Base-by-base conservation (phyloP, 2,797 vertebrate species). In the Platyrinchus mystaceus region DNA sequence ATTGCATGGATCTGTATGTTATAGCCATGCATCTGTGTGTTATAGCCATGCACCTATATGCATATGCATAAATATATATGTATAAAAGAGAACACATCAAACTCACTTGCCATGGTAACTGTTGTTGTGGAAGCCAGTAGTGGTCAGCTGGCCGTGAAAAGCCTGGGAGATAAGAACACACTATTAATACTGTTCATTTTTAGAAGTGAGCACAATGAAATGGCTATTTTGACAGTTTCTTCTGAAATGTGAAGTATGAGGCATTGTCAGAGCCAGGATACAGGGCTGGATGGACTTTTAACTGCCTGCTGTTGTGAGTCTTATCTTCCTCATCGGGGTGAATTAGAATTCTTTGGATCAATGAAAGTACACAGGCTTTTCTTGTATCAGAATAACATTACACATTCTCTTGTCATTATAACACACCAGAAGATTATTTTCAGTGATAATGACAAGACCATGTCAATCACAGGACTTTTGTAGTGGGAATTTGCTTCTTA, bases 321-420 rank as follows among this genome's bases (percentile, higher is more conserved):
- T 92, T 96, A 94, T 95, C 94, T 94, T 89, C 66, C 73, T 93
- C 63, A 64, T 23, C 12, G 23, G 79, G 64, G 60, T 78, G 89
- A 96, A 95, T 96, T 92, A 89, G 91, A 95, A 93, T 96, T 95
- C 87, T 87, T 93, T 96, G 94, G 94, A 97, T 97, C 95, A 92
- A 94, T 96, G 93, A 75, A 90, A 39, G 84, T 93, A 94, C 95
- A 92, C 87, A 91, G 69, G 81, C 94, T 94, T 95, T 95, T 91
- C 93, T 94, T 94, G 94, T 96, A 94, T 81, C 94, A 91, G 91
- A 95, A 91, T 92, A 96, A 63, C 94, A 82, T 91, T 95, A 79
- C 95, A 88, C 55, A 73, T 91, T 87, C 63, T 88, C 92, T 86
- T 93, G 91, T 91, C 92, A 73, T 93, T 95, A 63, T 73, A 95